These are phyloP conservation scores for Venturia canescens DNA, from an alignment of 1,140 invertebrate genomes.

Conservation along the genomic window DNA sequence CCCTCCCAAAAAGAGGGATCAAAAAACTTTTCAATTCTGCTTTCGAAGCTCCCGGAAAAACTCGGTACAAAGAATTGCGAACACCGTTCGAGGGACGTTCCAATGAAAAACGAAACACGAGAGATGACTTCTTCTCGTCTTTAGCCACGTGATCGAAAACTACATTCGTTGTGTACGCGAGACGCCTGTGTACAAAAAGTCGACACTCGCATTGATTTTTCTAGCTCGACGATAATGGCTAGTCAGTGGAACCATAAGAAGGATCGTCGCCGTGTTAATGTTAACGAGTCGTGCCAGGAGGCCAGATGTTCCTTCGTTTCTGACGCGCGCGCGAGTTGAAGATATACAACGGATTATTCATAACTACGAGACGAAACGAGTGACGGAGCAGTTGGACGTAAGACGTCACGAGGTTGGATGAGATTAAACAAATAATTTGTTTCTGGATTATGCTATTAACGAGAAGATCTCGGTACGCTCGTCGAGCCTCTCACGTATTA, in stretches of 20 bases:
- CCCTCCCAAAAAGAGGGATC: no score
- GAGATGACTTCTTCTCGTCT: not conserved
- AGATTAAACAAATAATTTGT: conserved; percentile 20
- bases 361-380: not conserved
- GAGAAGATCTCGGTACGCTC: conserved; percentile 13
- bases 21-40: no score
- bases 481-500: conserved; percentile 2
- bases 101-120: not conserved
- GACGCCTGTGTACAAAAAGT: not conserved
- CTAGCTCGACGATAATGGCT: no score
- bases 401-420: not conserved
- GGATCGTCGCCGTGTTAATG: no score
- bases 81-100: not conserved
- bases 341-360: not conserved
- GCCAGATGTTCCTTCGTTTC: not conserved
- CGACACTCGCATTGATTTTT: no score
- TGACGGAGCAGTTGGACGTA: not conserved
- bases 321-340: not conserved
- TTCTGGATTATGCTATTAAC: conserved; percentile 29
- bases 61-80: no score
- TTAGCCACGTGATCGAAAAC: not conserved
- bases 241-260: no score
- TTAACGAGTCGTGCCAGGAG: not conserved
- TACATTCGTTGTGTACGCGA: not conserved
- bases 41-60: no score